phyloP scores from a whole-genome alignment of 2,888 invertebrate genomes.

The Agonopterix arenella region DNA sequence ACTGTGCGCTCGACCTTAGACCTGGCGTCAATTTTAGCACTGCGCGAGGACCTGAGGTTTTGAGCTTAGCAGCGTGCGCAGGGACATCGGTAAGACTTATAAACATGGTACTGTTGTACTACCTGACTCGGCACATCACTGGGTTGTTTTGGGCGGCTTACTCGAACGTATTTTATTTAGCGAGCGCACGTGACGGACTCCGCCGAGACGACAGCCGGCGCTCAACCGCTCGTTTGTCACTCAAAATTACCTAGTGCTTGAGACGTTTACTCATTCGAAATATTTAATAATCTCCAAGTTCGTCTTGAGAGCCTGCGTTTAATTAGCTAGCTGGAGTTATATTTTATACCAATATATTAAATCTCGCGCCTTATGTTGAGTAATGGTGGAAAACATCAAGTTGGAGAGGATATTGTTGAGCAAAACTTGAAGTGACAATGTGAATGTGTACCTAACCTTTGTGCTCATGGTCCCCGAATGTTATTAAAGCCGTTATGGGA shows the following conservation, averaged over 20 bases:
- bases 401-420: too few species aligned
- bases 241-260: constrained; percentile 40
- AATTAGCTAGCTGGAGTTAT: constrained; percentile 8
- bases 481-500: too few species aligned
- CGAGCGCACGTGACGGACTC: constrained; percentile 51
- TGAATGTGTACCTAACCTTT: too few species aligned
- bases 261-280: constrained; percentile 38
- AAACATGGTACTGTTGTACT: not conserved
- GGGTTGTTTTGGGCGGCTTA: constrained; percentile 23
- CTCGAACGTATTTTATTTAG: constrained; percentile 58
- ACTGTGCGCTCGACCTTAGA: too few species aligned
- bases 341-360: too few species aligned
- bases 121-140: not conserved
- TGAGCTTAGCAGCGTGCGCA: too few species aligned
- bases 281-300: constrained; percentile 32
- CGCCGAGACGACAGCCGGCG: constrained; percentile 36
- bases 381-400: too few species aligned
- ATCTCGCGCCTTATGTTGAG: too few species aligned
- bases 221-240: constrained; percentile 60
- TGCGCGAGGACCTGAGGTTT: constrained; percentile 8
- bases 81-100: not conserved
- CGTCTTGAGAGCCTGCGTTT: constrained; percentile 9
- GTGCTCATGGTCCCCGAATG: too few species aligned
- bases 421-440: too few species aligned
- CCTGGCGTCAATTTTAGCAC: too few species aligned